Evolutionary conservation across 1,140 invertebrate species (phyloP).

Genomic region (Drosophila sturtevanti): DNA sequence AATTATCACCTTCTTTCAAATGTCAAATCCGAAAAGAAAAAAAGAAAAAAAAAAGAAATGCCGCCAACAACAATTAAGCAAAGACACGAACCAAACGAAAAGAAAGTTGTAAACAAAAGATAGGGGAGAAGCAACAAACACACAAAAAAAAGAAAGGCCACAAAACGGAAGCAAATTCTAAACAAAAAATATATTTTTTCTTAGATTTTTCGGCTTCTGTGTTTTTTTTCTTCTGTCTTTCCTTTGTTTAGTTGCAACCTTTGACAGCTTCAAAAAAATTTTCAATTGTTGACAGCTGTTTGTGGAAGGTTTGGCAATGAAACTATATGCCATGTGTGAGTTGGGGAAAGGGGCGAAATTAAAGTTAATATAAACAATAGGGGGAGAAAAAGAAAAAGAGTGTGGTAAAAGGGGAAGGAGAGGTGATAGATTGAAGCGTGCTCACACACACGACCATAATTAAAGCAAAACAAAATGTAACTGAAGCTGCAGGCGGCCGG

Average conservation of each 20-base stretch:
- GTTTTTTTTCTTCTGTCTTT: too few relatives aligned
- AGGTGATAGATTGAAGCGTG: slow-evolving; percentile 3
- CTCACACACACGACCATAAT: slow-evolving; percentile 58
- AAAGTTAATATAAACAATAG: slow-evolving; percentile 21
- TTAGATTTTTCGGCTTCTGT: slow-evolving; percentile 22
- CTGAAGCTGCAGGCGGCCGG: slow-evolving; percentile 22
- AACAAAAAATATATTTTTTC: slow-evolving; percentile 43
- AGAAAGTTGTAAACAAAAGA: slow-evolving; percentile 51
- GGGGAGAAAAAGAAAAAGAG: neutral
- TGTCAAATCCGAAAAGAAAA: slow-evolving; percentile 27
- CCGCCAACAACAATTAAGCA: slow-evolving; percentile 42
- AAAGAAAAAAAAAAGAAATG: neutral
- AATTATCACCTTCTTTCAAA: slow-evolving; percentile 74
- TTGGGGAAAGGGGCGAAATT: neutral
- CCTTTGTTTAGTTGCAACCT: slow-evolving; percentile 24
- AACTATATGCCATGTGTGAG: slow-evolving; percentile 17
- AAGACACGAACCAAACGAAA: slow-evolving; percentile 36
- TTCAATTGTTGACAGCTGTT: slow-evolving; percentile 48
- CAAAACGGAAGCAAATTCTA: slow-evolving; percentile 52
- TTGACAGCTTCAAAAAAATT: slow-evolving; percentile 59
- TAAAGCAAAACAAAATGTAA: slow-evolving; percentile 65
- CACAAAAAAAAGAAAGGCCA: neutral
- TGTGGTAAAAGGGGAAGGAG: slow-evolving; percentile 12
- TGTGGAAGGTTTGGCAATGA: slow-evolving; percentile 48
- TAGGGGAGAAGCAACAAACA: slow-evolving; percentile 19